phyloP scores from a whole-genome alignment of 2,113 vertebrate species.

The Pyrgilauda ruficollis region DNA sequence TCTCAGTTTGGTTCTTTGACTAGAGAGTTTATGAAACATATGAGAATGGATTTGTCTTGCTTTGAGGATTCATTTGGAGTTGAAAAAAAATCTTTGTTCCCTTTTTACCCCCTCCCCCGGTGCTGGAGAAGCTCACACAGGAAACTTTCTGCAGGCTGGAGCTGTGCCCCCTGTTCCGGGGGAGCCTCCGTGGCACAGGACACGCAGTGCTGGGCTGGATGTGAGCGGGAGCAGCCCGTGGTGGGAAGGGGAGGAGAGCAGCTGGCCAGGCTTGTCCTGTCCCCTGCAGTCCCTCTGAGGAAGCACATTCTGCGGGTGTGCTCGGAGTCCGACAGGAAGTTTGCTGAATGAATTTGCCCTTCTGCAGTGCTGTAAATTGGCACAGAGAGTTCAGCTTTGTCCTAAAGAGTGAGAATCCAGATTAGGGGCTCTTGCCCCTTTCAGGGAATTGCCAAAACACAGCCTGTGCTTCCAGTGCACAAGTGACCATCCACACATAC shows the following conservation, averaged over 20 bases:
- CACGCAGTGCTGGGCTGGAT: neutral
- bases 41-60: neutral
- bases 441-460: neutral
- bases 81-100: neutral
- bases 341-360: neutral
- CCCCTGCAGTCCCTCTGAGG: neutral
- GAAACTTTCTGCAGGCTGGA: neutral
- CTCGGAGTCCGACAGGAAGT: constrained; percentile 29
- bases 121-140: neutral
- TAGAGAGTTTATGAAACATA: neutral
- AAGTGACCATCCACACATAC: fast-evolving
- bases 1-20: neutral
- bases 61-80: neutral
- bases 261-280: neutral
- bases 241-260: neutral
- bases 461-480: neutral
- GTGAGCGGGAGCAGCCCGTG: neutral
- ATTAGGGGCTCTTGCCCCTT: fast-evolving
- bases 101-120: neutral
- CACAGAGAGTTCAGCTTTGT: neutral
- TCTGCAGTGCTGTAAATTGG: neutral
- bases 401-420: neutral
- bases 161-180: neutral
- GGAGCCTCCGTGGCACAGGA: neutral
- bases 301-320: neutral